Evolutionary conservation across 2,797 vertebrate genomes (phyloP), one percentile per base, ranked within the genome.

Genomic region (Okamejei kenojei): DNA sequence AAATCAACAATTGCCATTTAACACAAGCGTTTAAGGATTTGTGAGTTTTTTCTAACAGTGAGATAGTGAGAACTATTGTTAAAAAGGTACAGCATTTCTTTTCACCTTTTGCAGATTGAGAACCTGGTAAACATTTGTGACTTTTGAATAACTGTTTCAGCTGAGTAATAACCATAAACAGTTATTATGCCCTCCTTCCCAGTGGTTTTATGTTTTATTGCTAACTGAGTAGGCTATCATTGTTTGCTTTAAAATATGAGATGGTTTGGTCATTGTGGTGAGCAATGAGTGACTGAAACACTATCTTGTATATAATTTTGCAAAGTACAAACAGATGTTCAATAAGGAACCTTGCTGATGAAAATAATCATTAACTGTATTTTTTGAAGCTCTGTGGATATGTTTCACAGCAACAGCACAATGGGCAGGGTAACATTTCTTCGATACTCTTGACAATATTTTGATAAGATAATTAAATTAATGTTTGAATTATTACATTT

Each of bases 281-380:
- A 35, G 63, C 61, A 88, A 68, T 68, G 78, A 79, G 35, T 21
- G 35, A 79, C 32, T 79, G 78, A 35, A 88, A 88, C 8, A 32
- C 63, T 32, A 88, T 32, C 26, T 15, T 63, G 61, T 32, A 86
- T 32, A 86, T 86, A 88, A 35, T 88, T 88, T 88, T 35, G n/a
- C 61, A 88, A 88, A 88, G 84, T 35, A 68, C n/a, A 68, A 88
- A 68, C 84, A 88, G 54, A 88, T 88, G 84, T 88, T 68, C 84
- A 35, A 32, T 35, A 23, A 88, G 7, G 8, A 35, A 35, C 17
- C 32, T 68, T 35, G 21, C 84, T 88, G 84, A 68, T 10, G 15
- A 35, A 17, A 68, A 65, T 32, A 88, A 65, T 61, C 19, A 88
- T 88, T 63, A 65, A 21, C 63, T 21, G 84, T 88, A 32, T 35